phyloP scores from a whole-genome alignment of 2,113 vertebrate species.

The zebrafish (Danio rerio) region DNA sequence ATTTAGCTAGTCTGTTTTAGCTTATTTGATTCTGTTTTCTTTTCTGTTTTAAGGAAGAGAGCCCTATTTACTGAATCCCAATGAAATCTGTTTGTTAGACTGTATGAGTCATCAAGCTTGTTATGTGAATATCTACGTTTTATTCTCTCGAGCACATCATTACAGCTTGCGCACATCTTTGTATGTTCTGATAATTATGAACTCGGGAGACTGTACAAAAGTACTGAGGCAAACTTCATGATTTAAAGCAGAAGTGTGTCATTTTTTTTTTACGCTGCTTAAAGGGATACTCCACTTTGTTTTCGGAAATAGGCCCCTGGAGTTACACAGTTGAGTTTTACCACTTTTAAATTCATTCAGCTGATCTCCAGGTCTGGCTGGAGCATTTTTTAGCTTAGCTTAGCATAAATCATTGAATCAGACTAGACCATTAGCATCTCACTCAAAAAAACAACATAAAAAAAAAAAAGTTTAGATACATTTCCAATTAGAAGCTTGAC shows the following conservation, averaged over 20 bases:
- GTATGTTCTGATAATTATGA: conserved; percentile 39
- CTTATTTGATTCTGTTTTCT: conserved; percentile 24
- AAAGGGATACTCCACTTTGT: too few relatives aligned
- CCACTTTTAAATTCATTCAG: too few relatives aligned
- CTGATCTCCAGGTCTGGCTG: too few relatives aligned
- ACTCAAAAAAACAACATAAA: too few relatives aligned
- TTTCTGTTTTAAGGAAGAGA: not conserved
- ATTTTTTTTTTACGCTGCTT: not conserved
- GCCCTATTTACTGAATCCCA: not conserved
- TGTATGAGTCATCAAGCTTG: conserved; percentile 50
- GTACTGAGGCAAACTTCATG: conserved; percentile 2
- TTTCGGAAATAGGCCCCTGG: too few relatives aligned
- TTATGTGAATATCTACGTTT: conserved; percentile 40
- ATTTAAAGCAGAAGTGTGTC: not conserved
- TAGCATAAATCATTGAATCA: too few relatives aligned
- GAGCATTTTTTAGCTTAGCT: too few relatives aligned
- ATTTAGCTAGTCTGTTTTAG: conserved; percentile 17
- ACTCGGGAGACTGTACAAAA: not conserved
- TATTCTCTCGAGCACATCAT: conserved; percentile 38
- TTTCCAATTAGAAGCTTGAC: too few relatives aligned
- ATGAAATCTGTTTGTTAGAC: conserved; percentile 33
- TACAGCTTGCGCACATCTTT: not conserved
- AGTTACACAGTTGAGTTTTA: too few relatives aligned
- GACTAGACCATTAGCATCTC: too few relatives aligned
- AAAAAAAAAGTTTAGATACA: too few relatives aligned